phyloP scores from a whole-genome alignment of 1,140 invertebrate species.

The Gryllus bimaculatus region DNA sequence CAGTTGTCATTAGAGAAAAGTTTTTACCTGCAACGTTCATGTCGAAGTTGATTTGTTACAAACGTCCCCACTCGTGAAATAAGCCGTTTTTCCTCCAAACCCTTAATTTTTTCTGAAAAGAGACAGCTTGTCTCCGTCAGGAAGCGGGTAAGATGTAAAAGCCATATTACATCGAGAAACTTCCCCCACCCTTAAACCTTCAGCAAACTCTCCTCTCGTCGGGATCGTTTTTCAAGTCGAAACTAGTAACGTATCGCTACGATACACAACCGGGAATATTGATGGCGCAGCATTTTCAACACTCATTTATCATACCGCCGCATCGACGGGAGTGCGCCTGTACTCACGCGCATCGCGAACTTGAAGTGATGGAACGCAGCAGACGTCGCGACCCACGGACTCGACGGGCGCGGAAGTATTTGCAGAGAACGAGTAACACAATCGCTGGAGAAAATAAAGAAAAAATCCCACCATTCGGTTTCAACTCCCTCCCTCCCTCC shows the following conservation, averaged over 20 bases:
- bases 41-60: no score
- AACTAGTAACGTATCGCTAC: neutral
- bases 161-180: neutral
- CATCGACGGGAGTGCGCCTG: neutral
- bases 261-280: neutral
- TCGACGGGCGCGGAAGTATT: neutral
- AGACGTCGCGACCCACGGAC: neutral
- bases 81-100: neutral
- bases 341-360: neutral
- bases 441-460: neutral
- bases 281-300: neutral
- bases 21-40: neutral
- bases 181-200: neutral
- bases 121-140: neutral
- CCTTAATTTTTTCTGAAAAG: neutral
- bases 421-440: neutral
- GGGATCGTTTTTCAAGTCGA: neutral
- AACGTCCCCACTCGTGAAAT: no score
- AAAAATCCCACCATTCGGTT: neutral
- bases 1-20: neutral
- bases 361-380: neutral
- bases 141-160: neutral
- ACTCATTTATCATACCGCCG: neutral
- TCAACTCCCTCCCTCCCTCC: neutral
- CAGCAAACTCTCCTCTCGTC: neutral